A percentile compares a stretch with the other conserved stretches of the same genome.
phyloP scores from a whole-genome alignment of 2,113 vertebrate genomes.

The Xyrauchen texanus region DNA sequence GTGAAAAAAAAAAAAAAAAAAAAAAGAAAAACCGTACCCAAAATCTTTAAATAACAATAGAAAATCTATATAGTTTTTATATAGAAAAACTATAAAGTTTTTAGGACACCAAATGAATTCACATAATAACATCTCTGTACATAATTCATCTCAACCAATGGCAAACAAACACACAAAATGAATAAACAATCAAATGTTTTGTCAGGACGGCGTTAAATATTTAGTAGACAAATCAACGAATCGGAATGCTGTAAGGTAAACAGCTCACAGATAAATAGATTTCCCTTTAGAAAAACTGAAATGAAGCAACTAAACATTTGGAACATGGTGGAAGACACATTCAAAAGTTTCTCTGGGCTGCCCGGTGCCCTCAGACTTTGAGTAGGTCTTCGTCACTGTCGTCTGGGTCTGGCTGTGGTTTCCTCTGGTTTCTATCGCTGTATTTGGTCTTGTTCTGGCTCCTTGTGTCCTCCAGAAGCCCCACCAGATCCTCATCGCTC shows the following conservation, averaged over 20 bases:
- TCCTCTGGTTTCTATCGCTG: no score
- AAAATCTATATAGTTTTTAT: conserved; percentile 19
- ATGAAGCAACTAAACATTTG: conserved; percentile 39
- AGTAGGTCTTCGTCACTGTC: conserved; percentile 98
- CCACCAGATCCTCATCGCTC: conserved; percentile 77
- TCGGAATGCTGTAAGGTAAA: no score
- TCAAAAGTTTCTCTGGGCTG: conserved; percentile 52
- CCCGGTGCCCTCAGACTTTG: conserved; percentile 77
- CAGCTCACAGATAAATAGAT: conserved; percentile 55
- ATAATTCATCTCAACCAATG: conserved; percentile 26
- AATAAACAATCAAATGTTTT: conserved; percentile 55
- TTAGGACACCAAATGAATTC: conserved; percentile 35
- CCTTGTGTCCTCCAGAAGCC: conserved; percentile 76
- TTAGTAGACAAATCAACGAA: conserved; percentile 46
- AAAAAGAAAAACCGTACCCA: no score
- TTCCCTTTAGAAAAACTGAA: conserved; percentile 70
- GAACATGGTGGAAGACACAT: no score
- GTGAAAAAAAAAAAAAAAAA: conserved; percentile 41
- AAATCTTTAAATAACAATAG: conserved; percentile 46
- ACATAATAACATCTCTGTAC: conserved; percentile 58
- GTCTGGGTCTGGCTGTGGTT: conserved; percentile 70
- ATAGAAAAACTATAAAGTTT: no score
- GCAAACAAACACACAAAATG: conserved; percentile 45
- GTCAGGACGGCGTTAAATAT: conserved; percentile 59
- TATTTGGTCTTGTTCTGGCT: conserved; percentile 63